Evolutionary conservation across 1,140 invertebrate genomes (phyloP).

Genomic region (Hycleus phaleratus): DNA sequence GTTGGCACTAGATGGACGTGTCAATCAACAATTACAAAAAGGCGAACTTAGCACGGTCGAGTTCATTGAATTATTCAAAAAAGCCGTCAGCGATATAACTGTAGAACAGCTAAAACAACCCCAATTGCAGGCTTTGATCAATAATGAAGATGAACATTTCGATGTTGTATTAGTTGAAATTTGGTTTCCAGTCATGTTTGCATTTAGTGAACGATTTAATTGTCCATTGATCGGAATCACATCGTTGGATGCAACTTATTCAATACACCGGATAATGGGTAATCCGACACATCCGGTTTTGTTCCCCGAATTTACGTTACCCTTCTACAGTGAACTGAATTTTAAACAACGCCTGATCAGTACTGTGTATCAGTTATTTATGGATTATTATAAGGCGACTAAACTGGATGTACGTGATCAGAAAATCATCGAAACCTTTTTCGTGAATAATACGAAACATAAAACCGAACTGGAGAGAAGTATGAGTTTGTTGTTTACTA

Average conservation of each 20-base stretch:
- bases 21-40: too few species aligned
- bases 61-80: too few species aligned
- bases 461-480: constrained; percentile 24
- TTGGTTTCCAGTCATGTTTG: constrained; percentile 25
- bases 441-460: constrained; percentile 28
- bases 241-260: constrained; percentile 23
- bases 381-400: constrained; percentile 7
- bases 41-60: too few species aligned
- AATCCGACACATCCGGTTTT: constrained; percentile 34
- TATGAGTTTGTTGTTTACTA: constrained; percentile 33
- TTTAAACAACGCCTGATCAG: constrained; percentile 34
- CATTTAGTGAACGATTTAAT: constrained; percentile 34
- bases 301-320: constrained; percentile 28
- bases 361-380: constrained; percentile 18
- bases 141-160: constrained; percentile 33
- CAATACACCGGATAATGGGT: constrained; percentile 29
- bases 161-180: constrained; percentile 37
- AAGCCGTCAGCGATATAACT: too few species aligned
- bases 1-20: too few species aligned
- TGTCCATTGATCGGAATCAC: constrained; percentile 33
- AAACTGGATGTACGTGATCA: constrained; percentile 13
- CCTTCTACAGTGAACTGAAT: constrained; percentile 16
- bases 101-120: too few species aligned
- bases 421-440: constrained; percentile 23
- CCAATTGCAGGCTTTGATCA: neutral